Percentiles rank a stretch among this genome's conserved stretches.
Evolutionary conservation across 1,140 invertebrate species (phyloP).

Genomic region (Cyrtorhinus lividipennis): DNA sequence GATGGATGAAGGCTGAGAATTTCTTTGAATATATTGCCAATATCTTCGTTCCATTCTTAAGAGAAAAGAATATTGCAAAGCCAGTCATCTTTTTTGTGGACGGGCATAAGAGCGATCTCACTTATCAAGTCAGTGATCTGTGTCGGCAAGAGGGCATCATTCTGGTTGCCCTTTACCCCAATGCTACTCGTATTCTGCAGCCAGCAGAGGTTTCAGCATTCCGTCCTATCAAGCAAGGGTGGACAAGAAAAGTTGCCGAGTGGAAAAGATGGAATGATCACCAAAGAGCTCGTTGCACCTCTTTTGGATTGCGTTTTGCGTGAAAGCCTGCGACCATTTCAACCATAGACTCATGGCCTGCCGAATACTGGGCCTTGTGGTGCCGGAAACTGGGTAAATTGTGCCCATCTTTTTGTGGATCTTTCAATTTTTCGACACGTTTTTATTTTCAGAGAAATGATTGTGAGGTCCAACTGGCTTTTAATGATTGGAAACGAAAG

Average conservation of each 20-base stretch:
- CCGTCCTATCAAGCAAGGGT: constrained; percentile 28
- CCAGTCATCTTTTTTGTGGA: constrained; percentile 32
- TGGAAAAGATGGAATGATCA: neutral
- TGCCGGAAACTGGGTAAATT: no score
- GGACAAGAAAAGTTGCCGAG: constrained; percentile 27
- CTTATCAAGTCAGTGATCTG: constrained; percentile 29
- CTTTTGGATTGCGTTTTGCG: no score
- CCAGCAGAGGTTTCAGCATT: constrained; percentile 31
- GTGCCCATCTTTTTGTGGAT: no score
- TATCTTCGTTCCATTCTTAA: constrained; percentile 21
- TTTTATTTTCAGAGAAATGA: no score
- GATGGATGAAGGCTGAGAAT: constrained; percentile 22
- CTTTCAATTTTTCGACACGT: no score
- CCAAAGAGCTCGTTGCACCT: neutral
- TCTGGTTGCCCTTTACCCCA: constrained; percentile 30
- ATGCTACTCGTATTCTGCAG: constrained; percentile 33
- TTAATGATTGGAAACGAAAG: no score
- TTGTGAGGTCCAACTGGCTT: no score
- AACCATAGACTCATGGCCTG: no score
- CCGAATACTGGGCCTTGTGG: no score
- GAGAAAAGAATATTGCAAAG: constrained; percentile 18
- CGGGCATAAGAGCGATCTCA: constrained; percentile 31
- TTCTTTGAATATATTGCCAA: constrained; percentile 23
- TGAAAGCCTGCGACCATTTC: no score
- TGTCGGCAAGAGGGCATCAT: constrained; percentile 31